Conservation (phyloP, 2,797 vertebrate species). For the Staurois parvus region DNA sequence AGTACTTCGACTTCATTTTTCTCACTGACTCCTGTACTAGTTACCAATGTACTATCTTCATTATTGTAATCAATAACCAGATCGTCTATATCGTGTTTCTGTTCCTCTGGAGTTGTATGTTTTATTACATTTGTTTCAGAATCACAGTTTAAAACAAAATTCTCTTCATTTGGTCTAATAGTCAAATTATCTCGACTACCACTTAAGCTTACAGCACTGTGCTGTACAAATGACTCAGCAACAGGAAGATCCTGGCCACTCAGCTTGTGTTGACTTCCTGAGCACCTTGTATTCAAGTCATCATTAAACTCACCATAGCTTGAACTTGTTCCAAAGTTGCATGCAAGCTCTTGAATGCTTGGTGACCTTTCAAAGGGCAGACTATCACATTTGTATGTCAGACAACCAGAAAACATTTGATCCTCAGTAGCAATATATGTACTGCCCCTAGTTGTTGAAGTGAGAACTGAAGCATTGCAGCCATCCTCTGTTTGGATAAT, state of each 20-base stretch:
- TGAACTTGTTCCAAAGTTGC: background rate
- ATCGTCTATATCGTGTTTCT: background rate
- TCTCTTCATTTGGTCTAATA: no score
- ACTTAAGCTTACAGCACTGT: background rate
- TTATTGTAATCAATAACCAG: background rate
- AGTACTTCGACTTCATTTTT: background rate
- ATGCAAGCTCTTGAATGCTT: background rate
- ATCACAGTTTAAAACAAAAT: background rate
- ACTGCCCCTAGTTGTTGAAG: background rate
- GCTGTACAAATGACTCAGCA: background rate
- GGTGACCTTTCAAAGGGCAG: slow-evolving; percentile 14
- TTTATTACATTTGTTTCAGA: background rate
- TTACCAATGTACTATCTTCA: background rate
- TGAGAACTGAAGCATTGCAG: background rate
- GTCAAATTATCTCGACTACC: background rate
- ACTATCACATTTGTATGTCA: background rate
- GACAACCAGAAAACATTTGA: background rate
- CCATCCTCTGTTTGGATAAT: background rate
- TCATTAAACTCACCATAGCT: slow-evolving; percentile 6
- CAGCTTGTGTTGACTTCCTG: background rate
- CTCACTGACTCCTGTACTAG: background rate
- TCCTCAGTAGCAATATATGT: background rate
- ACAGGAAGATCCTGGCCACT: background rate
- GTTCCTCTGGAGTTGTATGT: background rate
- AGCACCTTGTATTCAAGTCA: slow-evolving; percentile 10